Evolutionary conservation across 2,888 invertebrate species (phyloP).

Genomic region (Geotrupes spiniger): DNA sequence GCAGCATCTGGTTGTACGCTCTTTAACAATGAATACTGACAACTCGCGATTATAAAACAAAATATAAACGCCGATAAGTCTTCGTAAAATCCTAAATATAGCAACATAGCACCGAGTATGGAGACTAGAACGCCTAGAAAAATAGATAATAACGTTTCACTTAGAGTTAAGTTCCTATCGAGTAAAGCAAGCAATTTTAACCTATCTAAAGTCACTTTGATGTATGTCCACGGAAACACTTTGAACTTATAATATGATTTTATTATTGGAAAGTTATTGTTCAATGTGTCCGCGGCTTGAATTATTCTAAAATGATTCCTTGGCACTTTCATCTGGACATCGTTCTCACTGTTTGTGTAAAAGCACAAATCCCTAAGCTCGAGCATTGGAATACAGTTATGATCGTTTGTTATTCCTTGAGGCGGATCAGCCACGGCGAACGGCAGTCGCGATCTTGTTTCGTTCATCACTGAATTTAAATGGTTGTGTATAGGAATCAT

Average conservation of each 20-base stretch:
- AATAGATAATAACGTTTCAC: conserved; percentile 79
- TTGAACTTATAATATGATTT: conserved; percentile 72
- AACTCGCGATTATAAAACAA: conserved; percentile 96
- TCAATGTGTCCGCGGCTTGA: conserved; percentile 48
- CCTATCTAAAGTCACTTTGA: conserved; percentile 90
- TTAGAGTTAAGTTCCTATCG: conserved; percentile 83
- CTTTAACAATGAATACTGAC: conserved; percentile 94
- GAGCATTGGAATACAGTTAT: background rate
- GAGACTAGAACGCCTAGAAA: conserved; percentile 82
- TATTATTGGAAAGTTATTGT: conserved; percentile 38
- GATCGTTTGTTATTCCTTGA: background rate
- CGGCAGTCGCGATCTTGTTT: background rate
- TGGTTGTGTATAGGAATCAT: conserved; percentile 27
- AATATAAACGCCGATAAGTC: conserved; percentile 93
- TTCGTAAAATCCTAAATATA: conserved; percentile 82
- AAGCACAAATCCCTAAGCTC: conserved; percentile 16
- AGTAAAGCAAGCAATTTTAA: conserved; percentile 87
- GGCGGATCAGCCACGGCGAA: background rate
- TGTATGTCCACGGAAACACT: conserved; percentile 58
- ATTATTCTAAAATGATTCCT: conserved; percentile 58
- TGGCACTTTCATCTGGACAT: conserved; percentile 55
- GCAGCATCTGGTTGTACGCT: conserved; percentile 99
- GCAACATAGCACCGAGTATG: conserved; percentile 76
- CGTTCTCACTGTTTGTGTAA: conserved; percentile 54
- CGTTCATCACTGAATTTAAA: conserved; percentile 12